A percentile compares a stretch with the other conserved stretches of the same genome.
Conservation (phyloP, 2,888 invertebrate species). For the Polylopha cassiicola region DNA sequence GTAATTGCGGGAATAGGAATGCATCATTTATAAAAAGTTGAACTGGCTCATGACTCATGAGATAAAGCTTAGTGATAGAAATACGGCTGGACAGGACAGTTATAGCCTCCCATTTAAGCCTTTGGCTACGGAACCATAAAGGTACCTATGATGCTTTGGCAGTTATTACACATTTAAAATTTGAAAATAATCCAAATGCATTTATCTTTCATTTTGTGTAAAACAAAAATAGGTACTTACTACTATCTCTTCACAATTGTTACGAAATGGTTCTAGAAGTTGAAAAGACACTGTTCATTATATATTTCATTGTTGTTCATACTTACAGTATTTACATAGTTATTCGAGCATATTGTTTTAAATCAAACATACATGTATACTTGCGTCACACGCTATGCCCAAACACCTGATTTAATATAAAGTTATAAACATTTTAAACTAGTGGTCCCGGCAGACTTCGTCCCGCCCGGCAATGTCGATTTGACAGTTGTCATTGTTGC, state of each 20-base stretch:
- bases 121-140: too few species aligned
- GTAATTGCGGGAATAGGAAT: too few species aligned
- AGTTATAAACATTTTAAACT: conserved; percentile 7
- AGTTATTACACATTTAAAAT: conserved; percentile 2
- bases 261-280: conserved; percentile 1
- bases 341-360: conserved; percentile 31
- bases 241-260: too few species aligned
- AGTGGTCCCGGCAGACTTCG: too few species aligned
- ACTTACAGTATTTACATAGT: conserved; percentile 17
- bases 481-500: neutral
- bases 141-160: too few species aligned
- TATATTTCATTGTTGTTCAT: conserved; percentile 9
- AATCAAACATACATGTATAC: conserved; percentile 35
- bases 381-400: conserved; percentile 37
- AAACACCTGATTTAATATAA: conserved; percentile 43
- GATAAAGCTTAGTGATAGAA: too few species aligned
- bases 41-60: too few species aligned
- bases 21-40: too few species aligned
- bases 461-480: neutral
- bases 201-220: neutral
- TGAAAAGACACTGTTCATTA: conserved; percentile 13
- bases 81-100: too few species aligned
- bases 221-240: neutral
- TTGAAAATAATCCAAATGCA: neutral
- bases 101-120: too few species aligned